Percentiles rank a stretch among this genome's conserved stretches.
phyloP scores from a whole-genome alignment of 2,888 invertebrate species.

The Eilema depressum region DNA sequence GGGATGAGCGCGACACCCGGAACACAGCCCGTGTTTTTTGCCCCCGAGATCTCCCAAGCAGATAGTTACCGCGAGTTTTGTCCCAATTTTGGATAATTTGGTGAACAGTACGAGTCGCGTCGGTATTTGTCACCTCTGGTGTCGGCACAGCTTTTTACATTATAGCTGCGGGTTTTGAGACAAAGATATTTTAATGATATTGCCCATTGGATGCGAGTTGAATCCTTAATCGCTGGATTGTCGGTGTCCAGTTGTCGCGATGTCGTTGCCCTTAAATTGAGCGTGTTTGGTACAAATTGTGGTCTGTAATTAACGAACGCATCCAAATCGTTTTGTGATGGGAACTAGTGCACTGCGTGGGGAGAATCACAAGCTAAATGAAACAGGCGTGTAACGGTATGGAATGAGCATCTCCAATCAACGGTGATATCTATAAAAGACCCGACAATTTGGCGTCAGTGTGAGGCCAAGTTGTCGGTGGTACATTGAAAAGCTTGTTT shows the following conservation, averaged over 20 bases:
- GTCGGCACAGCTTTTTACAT: conserved; percentile 77
- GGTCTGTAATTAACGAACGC: conserved; percentile 79
- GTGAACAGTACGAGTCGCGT: conserved; percentile 69
- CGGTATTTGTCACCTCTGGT: conserved; percentile 83
- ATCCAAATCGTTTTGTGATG: conserved; percentile 73
- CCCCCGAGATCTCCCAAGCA: conserved; percentile 56
- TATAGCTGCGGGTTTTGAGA: conserved; percentile 79
- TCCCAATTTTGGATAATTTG: conserved; percentile 72
- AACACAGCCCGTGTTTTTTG: conserved; percentile 54
- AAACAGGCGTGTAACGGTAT: conserved; percentile 77
- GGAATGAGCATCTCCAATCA: conserved; percentile 77
- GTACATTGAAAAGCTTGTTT: conserved; percentile 57
- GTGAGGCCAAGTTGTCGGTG: conserved; percentile 62
- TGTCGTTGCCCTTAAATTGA: conserved; percentile 85
- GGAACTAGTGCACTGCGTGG: conserved; percentile 83
- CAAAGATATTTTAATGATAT: conserved; percentile 87
- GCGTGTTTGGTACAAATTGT: conserved; percentile 82
- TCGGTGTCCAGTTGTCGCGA: conserved; percentile 70
- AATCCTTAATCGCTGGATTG: conserved; percentile 82
- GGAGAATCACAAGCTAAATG: conserved; percentile 84
- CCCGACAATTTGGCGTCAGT: conserved; percentile 63
- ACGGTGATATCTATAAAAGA: conserved; percentile 69
- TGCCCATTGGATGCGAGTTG: conserved; percentile 82
- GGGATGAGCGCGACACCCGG: conserved; percentile 61
- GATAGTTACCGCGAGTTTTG: conserved; percentile 61